Evolutionary conservation across 2,888 invertebrate species (phyloP), one percentile per base, ranked within the genome.

Genomic region (Halictus ligatus): DNA sequence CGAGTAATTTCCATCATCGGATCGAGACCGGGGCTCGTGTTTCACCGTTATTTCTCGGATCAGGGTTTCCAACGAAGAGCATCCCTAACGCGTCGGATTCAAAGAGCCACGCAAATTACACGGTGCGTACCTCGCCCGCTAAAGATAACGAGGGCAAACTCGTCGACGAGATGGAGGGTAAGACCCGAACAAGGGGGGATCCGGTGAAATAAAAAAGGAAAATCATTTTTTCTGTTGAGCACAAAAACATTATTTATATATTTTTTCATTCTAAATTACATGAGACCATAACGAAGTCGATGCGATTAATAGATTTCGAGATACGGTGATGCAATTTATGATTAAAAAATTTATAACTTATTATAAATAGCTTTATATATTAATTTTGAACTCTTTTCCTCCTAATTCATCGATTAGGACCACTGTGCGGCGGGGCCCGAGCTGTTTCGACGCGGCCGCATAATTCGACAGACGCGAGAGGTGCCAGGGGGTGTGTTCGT

Each of bases 401-500:
- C n/a, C n/a, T n/a, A n/a, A n/a, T n/a, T n/a, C n/a, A n/a, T n/a
- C n/a, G n/a, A n/a, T n/a, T n/a, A n/a, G n/a, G n/a, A n/a, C n/a
- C n/a, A n/a, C n/a, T n/a, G n/a, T n/a, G n/a, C n/a, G 48, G n/a
- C 60, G 21, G 75, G 43, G 50, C 18, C n/a, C 50, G 48, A 29
- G 48, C 43, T 78, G 74, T 58, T 72, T 75, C 71, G 29, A 69
- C 54, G 48, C 7, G 50, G 29, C 29, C 43, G 73, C 81, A 71
- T 80, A 72, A 77, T 84, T 85, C 82, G 71, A 74, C 85, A 89
- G 89, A 84, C 85, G 83, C 72, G 76, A 81, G 69, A 82, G 81
- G 72, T 60, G 76, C 69, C 76, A 79, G 77, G 60, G 69, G 81
- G 79, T 75, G 67, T 60, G 80, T 81, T 83, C 83, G 80, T 85